phyloP scores from a whole-genome alignment of 1,140 invertebrate genomes.

The Eueides isabella region DNA sequence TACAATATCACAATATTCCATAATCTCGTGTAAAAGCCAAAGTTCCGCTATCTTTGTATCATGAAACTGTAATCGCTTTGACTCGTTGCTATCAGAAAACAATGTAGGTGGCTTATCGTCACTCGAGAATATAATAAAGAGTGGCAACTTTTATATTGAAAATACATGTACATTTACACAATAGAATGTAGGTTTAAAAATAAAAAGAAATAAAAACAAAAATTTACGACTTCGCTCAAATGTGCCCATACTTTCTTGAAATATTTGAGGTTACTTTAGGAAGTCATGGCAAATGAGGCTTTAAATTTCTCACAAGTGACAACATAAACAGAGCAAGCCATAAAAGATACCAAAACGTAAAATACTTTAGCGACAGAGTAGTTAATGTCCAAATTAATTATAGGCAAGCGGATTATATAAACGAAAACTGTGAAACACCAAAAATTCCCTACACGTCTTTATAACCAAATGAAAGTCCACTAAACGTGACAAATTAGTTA shows the following conservation, averaged over 20 bases:
- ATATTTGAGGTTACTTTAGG: constrained; percentile 29
- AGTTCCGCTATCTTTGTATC: constrained; percentile 10
- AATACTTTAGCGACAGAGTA: constrained; percentile 38
- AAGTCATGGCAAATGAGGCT: constrained; percentile 8
- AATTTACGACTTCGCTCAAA: constrained; percentile 26
- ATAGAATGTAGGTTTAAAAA: neutral
- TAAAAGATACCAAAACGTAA: constrained; percentile 42
- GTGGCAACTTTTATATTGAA: constrained; percentile 8
- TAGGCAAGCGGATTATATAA: constrained; percentile 52
- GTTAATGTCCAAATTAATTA: constrained; percentile 59
- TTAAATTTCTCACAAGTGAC: constrained; percentile 30
- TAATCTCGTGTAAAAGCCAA: constrained; percentile 2
- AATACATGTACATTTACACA: constrained; percentile 7
- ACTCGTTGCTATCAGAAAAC: constrained; percentile 10
- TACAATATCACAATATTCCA: neutral
- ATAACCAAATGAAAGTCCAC: constrained; percentile 46
- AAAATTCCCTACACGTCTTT: constrained; percentile 54
- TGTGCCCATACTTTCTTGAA: constrained; percentile 3
- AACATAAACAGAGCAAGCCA: constrained; percentile 30
- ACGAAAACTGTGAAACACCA: constrained; percentile 56
- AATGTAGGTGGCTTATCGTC: constrained; percentile 13
- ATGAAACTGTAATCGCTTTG: constrained; percentile 10
- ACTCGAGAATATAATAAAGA: neutral
- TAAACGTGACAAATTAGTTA: constrained; percentile 67
- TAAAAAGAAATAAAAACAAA: constrained; percentile 14